A percentile compares a stretch with the other conserved stretches of the same genome.
Conservation (phyloP, 2,113 vertebrate genomes). For the Cololabis saira region DNA sequence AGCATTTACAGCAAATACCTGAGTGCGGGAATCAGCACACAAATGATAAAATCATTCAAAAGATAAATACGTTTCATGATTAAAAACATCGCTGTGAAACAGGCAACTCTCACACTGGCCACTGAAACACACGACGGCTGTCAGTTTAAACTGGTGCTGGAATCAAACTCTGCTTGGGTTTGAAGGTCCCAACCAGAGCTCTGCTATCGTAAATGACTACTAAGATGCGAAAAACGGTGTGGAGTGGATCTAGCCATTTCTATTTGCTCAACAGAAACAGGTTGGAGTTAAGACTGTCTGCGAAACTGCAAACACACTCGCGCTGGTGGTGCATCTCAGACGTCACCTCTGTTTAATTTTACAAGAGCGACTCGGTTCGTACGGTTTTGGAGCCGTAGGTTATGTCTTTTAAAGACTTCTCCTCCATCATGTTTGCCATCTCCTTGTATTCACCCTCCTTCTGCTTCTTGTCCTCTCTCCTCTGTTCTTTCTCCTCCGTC, state of each 20-base stretch:
- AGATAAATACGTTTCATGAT: conserved; percentile 26
- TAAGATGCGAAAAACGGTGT: neutral
- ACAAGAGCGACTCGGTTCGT: conserved; percentile 69
- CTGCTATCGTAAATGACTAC: conserved; percentile 1
- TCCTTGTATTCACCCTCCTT: conserved; percentile 29
- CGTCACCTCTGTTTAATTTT: neutral
- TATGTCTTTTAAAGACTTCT: conserved; percentile 17
- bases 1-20: conserved; percentile 58
- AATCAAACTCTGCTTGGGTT: neutral
- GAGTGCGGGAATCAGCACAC: conserved; percentile 43
- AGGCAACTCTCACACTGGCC: neutral
- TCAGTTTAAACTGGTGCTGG: conserved; percentile 16
- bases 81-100: conserved; percentile 19
- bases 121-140: conserved; percentile 9
- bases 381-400: conserved; percentile 30
- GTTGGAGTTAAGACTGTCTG: conserved; percentile 1
- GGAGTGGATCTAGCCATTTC: conserved; percentile 2
- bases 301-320: conserved; percentile 7
- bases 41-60: conserved; percentile 53
- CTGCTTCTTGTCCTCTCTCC: conserved; percentile 47
- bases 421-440: conserved; percentile 8
- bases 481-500: conserved; percentile 59
- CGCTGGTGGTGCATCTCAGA: conserved; percentile 45
- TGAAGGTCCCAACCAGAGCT: conserved; percentile 4
- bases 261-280: conserved; percentile 2